Evolutionary conservation across 1,140 invertebrate genomes (phyloP).

Genomic region (Drosophila pallidifrons): DNA sequence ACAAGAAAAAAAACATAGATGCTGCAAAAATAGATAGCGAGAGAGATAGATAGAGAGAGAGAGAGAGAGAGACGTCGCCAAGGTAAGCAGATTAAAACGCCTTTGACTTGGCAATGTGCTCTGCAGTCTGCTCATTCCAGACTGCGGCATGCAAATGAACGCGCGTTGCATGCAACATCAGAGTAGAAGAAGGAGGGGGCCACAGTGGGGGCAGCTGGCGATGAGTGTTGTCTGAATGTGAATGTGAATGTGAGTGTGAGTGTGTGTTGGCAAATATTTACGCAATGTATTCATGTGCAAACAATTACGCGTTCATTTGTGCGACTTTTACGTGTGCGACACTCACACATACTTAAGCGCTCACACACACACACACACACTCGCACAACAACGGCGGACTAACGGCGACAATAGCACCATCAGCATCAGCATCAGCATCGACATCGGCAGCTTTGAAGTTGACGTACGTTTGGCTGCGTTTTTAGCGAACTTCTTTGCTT

Average conservation of each 20-base stretch:
- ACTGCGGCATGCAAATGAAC: conserved; percentile 53
- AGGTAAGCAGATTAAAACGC: conserved; percentile 80
- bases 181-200: background rate
- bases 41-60: background rate
- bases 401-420: conserved; percentile 22
- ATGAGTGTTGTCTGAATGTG: conserved; percentile 32
- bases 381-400: conserved; percentile 22
- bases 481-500: conserved; percentile 17
- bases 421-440: background rate
- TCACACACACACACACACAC: conserved; percentile 11
- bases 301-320: conserved; percentile 82
- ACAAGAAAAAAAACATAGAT: background rate
- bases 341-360: conserved; percentile 8
- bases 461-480: conserved; percentile 35
- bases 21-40: background rate
- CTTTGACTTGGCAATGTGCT: conserved; percentile 76
- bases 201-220: background rate
- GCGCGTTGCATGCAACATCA: conserved; percentile 54
- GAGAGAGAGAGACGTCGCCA: conserved; percentile 50
- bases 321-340: conserved; percentile 63
- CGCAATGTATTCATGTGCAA: conserved; percentile 80
- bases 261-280: conserved; percentile 69
- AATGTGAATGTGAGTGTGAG: conserved; percentile 32
- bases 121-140: conserved; percentile 26
- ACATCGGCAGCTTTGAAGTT: conserved; percentile 32